A percentile compares a stretch with the other conserved stretches of the same genome.
phyloP scores from a whole-genome alignment of 92 coral and sea anemone species.

The Porites evermanni region DNA sequence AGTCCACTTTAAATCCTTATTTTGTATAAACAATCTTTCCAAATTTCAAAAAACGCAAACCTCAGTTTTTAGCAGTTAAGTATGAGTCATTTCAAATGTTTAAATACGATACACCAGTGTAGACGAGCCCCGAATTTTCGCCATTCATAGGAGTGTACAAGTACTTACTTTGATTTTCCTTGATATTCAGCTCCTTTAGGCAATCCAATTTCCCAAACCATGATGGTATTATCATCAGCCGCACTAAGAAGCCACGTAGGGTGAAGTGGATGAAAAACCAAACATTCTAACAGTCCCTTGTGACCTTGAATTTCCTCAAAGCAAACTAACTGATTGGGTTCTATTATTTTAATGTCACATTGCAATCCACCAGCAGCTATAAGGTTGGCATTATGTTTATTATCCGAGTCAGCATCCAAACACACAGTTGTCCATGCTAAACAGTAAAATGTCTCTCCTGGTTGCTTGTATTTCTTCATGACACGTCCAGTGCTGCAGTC shows the following conservation, averaged over 20 bases:
- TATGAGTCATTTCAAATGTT: no score
- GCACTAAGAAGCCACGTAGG: conserved; percentile 97
- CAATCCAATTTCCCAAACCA: conserved; percentile 91
- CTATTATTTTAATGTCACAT: conserved; percentile 89
- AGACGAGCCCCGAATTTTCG: no score
- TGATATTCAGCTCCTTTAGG: conserved; percentile 73
- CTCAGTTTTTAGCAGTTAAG: no score
- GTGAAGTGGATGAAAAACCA: conserved; percentile 88
- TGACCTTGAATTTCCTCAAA: conserved; percentile 92
- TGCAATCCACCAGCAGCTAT: conserved; percentile 95
- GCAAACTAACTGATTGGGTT: conserved; percentile 97
- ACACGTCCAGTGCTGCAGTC: conserved; percentile 97
- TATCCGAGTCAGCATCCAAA: conserved; percentile 72
- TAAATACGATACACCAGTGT: no score
- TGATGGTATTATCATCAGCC: conserved; percentile 85
- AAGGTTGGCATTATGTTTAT: conserved; percentile 78
- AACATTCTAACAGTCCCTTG: conserved; percentile 87
- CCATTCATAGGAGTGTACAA: no score
- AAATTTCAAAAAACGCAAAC: no score
- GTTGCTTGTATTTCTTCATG: conserved; percentile 96
- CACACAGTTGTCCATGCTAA: conserved; percentile 96
- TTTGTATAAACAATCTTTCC: no score
- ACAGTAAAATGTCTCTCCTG: conserved; percentile 98
- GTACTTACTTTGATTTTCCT: conserved; percentile 85
- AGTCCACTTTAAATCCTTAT: no score